Base-by-base conservation (phyloP, 2,888 invertebrate genomes). In the Pandemis corylana region DNA sequence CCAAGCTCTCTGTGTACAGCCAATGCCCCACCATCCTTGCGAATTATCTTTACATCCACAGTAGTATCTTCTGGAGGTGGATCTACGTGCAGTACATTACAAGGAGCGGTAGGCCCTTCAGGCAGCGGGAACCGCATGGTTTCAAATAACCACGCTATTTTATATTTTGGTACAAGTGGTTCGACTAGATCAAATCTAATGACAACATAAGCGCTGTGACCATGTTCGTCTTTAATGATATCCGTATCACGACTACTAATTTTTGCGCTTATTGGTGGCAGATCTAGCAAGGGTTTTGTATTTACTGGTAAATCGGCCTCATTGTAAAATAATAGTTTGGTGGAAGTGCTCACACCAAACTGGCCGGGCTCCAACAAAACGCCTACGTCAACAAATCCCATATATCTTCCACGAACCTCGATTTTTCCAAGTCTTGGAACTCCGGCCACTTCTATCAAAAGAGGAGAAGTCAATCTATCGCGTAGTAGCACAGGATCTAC, bases 1-100 rank as follows among this genome's bases (percentile, higher is more conserved):
- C 90, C 88, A 62, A 94, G 78, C 82, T 94, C 94, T 76, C 87
- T 89, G 76, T 94, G 94, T n/a, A 94, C 90, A 20, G 89, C 87
- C 64, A 93, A 83, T 62, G 94, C 94, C 7, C 91, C 93, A 66
- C 85, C 85, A 81, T 92, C 92, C 78, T 85, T 89, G 68, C 90
- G 85, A 75, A 94, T 88, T 65, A 84, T 83, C 67, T 82, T 84
- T 0, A 88, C 89, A 79, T 92, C 93, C 56, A 93, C 78, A 2
- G 74, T 56, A 56, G 81, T 70, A 77, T 91, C 89, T 59, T 89
- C 88, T n/a, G 83, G 83, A 3, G 80, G 73, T 46, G 80, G 77
- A 7, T 86, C 85, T 6, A 83, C 77, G 63, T 86, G 82, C 73
- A 91, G 81, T 59, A 83, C 80, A 66, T 89, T 85, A n/a, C 86